A percentile compares a stretch with the other conserved stretches of the same genome.
Conservation (phyloP, 2,797 vertebrate species). For the Anolis apletophallus region DNA sequence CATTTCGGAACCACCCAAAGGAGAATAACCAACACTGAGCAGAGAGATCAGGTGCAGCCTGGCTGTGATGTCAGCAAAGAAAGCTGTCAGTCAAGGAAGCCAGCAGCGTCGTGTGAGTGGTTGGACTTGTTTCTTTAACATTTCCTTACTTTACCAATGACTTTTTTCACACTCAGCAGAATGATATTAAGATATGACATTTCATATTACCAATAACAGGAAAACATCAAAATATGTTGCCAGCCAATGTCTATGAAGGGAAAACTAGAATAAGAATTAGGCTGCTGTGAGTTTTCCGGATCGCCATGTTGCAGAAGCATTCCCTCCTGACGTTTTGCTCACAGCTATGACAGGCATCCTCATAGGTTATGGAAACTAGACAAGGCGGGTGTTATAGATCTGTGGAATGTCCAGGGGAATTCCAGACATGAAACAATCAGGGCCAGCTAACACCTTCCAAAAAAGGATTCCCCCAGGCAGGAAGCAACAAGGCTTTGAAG, state of each 20-base stretch:
- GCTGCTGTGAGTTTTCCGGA: no score
- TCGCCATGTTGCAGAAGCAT: no score
- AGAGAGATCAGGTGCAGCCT: neutral
- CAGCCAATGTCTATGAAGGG: conserved; percentile 47
- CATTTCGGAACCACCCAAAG: conserved; percentile 39
- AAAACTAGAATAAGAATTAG: conserved; percentile 6
- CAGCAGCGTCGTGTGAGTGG: conserved; percentile 40
- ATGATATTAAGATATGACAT: conserved; percentile 21
- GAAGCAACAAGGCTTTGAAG: no score
- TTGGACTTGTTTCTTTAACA: neutral
- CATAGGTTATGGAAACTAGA: no score
- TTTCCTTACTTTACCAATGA: conserved; percentile 1
- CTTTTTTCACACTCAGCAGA: conserved; percentile 24
- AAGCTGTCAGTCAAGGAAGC: neutral
- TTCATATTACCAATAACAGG: conserved; percentile 40
- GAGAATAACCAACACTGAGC: conserved; percentile 62
- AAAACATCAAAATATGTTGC: conserved; percentile 43
- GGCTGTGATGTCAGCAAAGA: conserved; percentile 35
- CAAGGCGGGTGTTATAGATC: no score
- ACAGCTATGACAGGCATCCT: no score
- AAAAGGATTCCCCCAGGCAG: no score
- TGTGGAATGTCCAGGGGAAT: no score
- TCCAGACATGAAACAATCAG: no score
- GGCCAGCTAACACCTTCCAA: no score
- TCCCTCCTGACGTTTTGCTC: no score